Evolutionary conservation across 2,888 invertebrate species (phyloP).

Genomic region (Monochamus alternatus): DNA sequence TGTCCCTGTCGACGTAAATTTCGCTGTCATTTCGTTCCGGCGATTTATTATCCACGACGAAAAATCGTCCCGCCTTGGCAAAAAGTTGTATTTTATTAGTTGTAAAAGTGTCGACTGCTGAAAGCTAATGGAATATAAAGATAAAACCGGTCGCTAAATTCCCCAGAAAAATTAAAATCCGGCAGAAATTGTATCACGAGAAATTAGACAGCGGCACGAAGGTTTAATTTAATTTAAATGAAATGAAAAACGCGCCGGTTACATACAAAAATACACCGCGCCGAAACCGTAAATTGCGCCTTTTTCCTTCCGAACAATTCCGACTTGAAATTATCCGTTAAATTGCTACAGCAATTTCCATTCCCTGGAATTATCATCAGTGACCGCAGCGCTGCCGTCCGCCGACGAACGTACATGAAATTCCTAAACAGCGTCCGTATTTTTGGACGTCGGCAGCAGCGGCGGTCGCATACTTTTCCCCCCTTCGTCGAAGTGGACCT

Average conservation of each 20-base stretch:
- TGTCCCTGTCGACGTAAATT: too few relatives aligned
- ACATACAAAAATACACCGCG: conserved; percentile 21
- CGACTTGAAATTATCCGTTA: conserved; percentile 42
- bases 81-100: conserved; percentile 9
- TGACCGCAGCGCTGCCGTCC: conserved; percentile 37
- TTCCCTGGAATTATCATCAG: conserved; percentile 46
- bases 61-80: neutral
- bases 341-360: conserved; percentile 48
- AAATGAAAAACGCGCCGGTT: conserved; percentile 20
- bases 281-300: conserved; percentile 37
- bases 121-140: conserved; percentile 1
- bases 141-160: neutral
- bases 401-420: conserved; percentile 49
- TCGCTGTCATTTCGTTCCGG: neutral
- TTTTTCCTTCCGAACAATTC: conserved; percentile 43
- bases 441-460: conserved; percentile 16
- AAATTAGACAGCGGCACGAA: conserved; percentile 14
- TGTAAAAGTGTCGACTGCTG: conserved; percentile 12
- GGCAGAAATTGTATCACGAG: conserved; percentile 8
- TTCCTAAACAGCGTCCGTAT: conserved; percentile 54
- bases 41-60: neutral
- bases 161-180: conserved; percentile 10
- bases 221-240: conserved; percentile 19
- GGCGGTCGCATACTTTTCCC: conserved; percentile 1
- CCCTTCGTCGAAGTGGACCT: too few relatives aligned